Evolutionary conservation across 2,888 invertebrate species (phyloP).

Genomic region (Diarsia dahlii): DNA sequence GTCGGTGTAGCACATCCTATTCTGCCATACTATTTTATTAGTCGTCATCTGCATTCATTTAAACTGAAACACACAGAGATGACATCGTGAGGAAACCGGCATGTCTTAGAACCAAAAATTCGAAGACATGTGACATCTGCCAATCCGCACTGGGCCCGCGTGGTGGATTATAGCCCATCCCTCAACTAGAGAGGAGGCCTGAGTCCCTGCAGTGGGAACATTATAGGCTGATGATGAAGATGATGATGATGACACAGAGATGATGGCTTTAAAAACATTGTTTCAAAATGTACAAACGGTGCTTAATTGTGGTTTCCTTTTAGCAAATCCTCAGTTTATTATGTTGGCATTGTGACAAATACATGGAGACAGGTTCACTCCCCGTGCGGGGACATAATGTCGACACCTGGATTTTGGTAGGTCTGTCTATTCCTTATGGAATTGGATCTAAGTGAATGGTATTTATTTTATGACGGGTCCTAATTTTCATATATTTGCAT

Average conservation of each 20-base stretch:
- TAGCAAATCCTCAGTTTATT: constrained; percentile 22
- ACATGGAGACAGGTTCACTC: neutral
- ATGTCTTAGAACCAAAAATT: too few species aligned
- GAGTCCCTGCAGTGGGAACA: too few species aligned
- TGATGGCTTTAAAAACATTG: constrained; percentile 2
- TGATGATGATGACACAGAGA: too few species aligned
- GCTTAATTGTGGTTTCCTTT: constrained; percentile 24
- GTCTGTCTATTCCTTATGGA: neutral
- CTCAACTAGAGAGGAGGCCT: too few species aligned
- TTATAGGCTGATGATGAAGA: too few species aligned
- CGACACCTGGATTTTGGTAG: neutral
- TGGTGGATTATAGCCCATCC: too few species aligned
- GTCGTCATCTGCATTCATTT: neutral
- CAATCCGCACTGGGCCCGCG: too few species aligned
- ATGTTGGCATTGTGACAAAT: constrained; percentile 22
- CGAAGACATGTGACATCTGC: too few species aligned
- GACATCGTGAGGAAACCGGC: too few species aligned
- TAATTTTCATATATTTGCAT: neutral
- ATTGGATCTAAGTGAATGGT: neutral
- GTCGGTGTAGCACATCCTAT: neutral
- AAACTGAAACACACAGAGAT: neutral
- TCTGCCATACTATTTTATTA: neutral
- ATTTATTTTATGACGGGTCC: neutral
- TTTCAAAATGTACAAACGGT: constrained; percentile 3
- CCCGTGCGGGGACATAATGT: constrained; percentile 10